Conservation (phyloP, 2,113 vertebrate species). For the Sula dactylatra region DNA sequence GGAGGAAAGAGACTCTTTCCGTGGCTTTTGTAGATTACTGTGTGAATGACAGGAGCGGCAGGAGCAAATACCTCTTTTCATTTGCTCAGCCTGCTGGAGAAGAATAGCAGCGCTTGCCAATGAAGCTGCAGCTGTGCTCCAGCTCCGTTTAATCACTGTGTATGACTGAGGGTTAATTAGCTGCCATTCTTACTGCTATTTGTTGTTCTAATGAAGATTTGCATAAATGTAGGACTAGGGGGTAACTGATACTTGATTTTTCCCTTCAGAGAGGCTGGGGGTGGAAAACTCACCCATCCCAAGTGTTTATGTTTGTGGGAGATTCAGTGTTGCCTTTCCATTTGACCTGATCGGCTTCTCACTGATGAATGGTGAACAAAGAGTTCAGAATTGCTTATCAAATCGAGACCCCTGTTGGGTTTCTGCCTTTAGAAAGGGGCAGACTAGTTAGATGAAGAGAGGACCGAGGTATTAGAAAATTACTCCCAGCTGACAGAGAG, state of each 20-base stretch:
- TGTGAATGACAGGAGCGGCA: slow-evolving; percentile 29
- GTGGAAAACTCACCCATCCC: not conserved
- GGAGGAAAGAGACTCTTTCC: slow-evolving; percentile 30
- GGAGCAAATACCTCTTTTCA: slow-evolving; percentile 56
- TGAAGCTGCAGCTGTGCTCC: slow-evolving; percentile 57
- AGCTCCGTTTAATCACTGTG: slow-evolving; percentile 29
- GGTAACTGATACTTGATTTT: slow-evolving; percentile 50
- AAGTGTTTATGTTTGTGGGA: slow-evolving; percentile 3
- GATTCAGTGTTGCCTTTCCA: slow-evolving; percentile 25
- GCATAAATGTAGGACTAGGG: slow-evolving; percentile 60
- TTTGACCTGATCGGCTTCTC: slow-evolving; percentile 26
- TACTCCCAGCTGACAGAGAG: not conserved
- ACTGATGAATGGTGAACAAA: slow-evolving; percentile 28
- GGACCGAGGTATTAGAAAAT: not conserved
- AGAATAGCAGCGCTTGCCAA: slow-evolving; percentile 53
- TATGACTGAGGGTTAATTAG: slow-evolving; percentile 71
- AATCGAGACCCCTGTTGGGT: not conserved
- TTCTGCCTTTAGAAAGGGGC: slow-evolving; percentile 1
- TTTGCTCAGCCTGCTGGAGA: slow-evolving; percentile 49
- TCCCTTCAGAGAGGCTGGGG: not conserved
- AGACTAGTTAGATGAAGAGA: not conserved
- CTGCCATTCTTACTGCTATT: slow-evolving; percentile 62
- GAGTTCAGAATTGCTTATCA: slow-evolving; percentile 24
- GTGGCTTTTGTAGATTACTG: slow-evolving; percentile 3
- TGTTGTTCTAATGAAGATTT: slow-evolving; percentile 69